A percentile compares a stretch with the other conserved stretches of the same genome.
phyloP scores from a whole-genome alignment of 2,797 vertebrate genomes.

The Synaphobranchus kaupii region DNA sequence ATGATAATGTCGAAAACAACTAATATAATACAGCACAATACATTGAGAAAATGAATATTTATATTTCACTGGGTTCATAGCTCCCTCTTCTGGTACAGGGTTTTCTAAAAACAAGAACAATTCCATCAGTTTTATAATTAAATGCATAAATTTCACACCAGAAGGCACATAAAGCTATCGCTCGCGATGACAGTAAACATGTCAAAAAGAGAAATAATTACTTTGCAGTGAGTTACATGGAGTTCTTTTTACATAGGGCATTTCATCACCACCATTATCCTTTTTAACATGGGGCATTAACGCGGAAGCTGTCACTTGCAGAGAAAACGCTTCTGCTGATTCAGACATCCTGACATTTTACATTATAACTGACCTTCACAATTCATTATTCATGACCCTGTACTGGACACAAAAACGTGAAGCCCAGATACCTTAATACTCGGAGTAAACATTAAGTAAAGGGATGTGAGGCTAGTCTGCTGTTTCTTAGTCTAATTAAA shows the following conservation, averaged over 20 bases:
- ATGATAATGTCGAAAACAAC: not conserved
- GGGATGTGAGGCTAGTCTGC: not conserved
- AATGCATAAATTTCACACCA: constrained; percentile 26
- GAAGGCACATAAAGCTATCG: constrained; percentile 13
- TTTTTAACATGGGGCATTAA: not conserved
- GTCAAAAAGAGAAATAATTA: not conserved
- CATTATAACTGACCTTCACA: not conserved
- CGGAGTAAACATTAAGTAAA: not conserved
- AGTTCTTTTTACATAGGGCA: not conserved
- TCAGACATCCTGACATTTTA: not conserved
- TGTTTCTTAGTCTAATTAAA: not conserved
- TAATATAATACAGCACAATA: not conserved
- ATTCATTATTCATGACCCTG: not conserved
- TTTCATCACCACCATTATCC: not conserved
- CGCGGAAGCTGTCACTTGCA: not conserved
- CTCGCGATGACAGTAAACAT: not conserved
- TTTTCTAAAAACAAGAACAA: constrained; percentile 5
- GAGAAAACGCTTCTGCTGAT: not conserved
- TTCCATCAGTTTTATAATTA: constrained; percentile 18
- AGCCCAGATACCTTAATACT: not conserved
- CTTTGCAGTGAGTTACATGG: not conserved
- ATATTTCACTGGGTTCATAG: constrained; percentile 19
- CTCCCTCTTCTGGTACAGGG: constrained; percentile 32
- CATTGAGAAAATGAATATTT: not conserved
- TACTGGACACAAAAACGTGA: not conserved